Percentiles rank a stretch among this genome's conserved stretches.
Conservation (phyloP, 2,797 vertebrate genomes). For the Cichlasoma orientale region DNA sequence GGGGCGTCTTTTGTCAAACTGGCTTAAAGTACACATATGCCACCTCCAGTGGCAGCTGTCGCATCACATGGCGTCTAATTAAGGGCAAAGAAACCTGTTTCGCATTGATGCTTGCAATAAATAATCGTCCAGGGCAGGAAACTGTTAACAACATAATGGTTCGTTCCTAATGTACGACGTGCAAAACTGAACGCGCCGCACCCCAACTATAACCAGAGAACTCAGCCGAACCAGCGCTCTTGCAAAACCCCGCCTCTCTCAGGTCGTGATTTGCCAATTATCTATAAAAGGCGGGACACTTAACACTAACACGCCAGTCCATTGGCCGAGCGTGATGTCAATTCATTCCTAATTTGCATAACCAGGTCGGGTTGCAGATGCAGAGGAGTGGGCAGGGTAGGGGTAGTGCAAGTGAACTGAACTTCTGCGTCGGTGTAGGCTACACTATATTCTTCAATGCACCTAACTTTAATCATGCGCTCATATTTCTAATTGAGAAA, state of each 20-base stretch:
- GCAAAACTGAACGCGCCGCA: constrained; percentile 96
- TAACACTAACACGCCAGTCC: accelerated
- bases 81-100: background rate
- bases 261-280: constrained; percentile 59
- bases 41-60: background rate
- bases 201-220: constrained; percentile 82
- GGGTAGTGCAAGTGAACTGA: constrained; percentile 80
- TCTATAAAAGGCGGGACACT: constrained; percentile 38
- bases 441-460: constrained; percentile 62
- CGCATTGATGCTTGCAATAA: background rate
- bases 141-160: constrained; percentile 78
- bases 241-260: constrained; percentile 13
- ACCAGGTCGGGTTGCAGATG: constrained; percentile 84
- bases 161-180: constrained; percentile 92
- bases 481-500: constrained; percentile 41
- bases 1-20: constrained; percentile 25
- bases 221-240: constrained; percentile 37
- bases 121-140: constrained; percentile 11
- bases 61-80: background rate
- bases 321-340: constrained; percentile 68
- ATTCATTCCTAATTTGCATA: constrained; percentile 78
- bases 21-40: background rate
- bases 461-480: constrained; percentile 67
- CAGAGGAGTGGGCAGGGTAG: constrained; percentile 82
- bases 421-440: constrained; percentile 76